Conservation (phyloP, 2,888 invertebrate genomes). For the Octodonta nipae region DNA sequence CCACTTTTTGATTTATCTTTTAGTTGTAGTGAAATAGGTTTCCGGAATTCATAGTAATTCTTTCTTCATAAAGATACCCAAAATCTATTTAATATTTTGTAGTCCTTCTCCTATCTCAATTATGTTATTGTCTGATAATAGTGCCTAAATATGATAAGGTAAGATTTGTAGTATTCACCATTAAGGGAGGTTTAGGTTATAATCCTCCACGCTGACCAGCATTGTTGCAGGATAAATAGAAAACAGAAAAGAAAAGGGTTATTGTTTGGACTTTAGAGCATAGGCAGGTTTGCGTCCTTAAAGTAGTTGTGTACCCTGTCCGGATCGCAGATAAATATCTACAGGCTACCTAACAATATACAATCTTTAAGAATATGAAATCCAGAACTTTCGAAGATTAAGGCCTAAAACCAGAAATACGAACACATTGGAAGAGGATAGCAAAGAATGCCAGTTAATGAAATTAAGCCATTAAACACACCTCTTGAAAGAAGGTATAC, state of each 20-base stretch:
- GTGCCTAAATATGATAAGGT: not conserved
- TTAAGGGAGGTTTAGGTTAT: not conserved
- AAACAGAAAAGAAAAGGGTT: not conserved
- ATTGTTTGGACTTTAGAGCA: too few species aligned
- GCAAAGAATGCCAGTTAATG: too few species aligned
- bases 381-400: too few species aligned
- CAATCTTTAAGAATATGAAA: too few species aligned
- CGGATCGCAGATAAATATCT: too few species aligned
- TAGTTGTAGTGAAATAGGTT: not conserved
- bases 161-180: not conserved
- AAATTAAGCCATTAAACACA: too few species aligned
- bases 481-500: too few species aligned
- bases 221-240: not conserved
- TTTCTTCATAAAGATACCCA: not conserved
- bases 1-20: not conserved
- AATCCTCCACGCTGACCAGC: not conserved
- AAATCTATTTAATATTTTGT: not conserved
- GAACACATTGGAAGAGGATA: too few species aligned
- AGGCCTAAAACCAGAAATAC: too few species aligned
- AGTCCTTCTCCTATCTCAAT: not conserved
- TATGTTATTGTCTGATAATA: not conserved
- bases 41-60: not conserved
- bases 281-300: too few species aligned
- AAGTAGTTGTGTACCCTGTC: too few species aligned
- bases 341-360: too few species aligned